Evolutionary conservation across 2,888 invertebrate genomes (phyloP).

Genomic region (Caenorhabditis sp.): DNA sequence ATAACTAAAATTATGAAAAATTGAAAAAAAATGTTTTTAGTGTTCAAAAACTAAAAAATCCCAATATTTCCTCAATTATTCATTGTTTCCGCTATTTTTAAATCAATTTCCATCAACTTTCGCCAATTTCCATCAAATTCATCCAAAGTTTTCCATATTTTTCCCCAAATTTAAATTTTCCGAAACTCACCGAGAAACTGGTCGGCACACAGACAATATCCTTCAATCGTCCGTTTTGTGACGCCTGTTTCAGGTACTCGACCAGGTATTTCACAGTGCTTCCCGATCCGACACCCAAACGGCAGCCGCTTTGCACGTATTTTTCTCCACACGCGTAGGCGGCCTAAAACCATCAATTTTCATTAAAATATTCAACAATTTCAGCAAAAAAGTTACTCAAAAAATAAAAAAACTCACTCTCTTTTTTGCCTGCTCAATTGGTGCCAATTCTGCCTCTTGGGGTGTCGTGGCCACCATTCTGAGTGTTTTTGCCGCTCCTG

Average conservation of each 20-base stretch:
- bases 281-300: conserved; percentile 81
- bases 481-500: conserved; percentile 24
- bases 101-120: no score
- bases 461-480: conserved; percentile 51
- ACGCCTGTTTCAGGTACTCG: conserved; percentile 75
- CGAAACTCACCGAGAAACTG: conserved; percentile 60
- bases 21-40: no score
- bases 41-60: no score
- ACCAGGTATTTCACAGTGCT: conserved; percentile 81
- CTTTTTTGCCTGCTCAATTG: conserved; percentile 62
- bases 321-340: conserved; percentile 70
- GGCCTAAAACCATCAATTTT: conserved; percentile 29
- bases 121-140: no score
- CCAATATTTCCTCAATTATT: no score
- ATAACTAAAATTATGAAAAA: no score
- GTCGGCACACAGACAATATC: conserved; percentile 81
- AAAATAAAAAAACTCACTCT: conserved; percentile 28
- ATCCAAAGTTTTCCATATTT: background rate
- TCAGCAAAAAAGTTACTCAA: background rate
- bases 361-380: background rate
- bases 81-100: no score
- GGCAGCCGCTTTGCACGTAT: conserved; percentile 72
- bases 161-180: conserved; percentile 71
- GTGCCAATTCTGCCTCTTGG: conserved; percentile 50
- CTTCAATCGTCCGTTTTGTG: conserved; percentile 69